Base-by-base conservation (phyloP, 2,888 invertebrate species). In the Hetaerina titia region DNA sequence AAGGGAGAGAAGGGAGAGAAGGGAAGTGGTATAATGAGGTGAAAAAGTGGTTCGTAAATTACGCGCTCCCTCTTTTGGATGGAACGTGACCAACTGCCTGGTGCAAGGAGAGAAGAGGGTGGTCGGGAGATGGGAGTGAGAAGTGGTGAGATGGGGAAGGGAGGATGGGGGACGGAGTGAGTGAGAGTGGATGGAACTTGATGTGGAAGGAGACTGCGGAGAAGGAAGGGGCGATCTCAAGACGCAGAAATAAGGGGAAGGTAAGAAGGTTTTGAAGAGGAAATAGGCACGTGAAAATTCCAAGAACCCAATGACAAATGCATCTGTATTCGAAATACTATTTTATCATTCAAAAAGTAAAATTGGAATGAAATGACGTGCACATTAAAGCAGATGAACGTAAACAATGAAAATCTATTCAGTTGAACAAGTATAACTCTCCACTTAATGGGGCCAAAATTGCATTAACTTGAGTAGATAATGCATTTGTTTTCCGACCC, bases 51-150 rank as follows among this genome's bases (percentile, higher is more conserved):
- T 81, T 31, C 81, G 31, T 31, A 81, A 81, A 81, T 81, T 81
- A 31, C 81, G 81, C 81, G 81, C 81, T 81, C 81, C 19, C 31
- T 31, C 81, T 15, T 81, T 31, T 22, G 81, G 31, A 31, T 81
- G 81, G 81, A 31, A 81, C 81, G 81, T 81, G 81, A 81, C 81
- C 81, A 81, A 81, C 81, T 81, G 81, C 13, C 81, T 31, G n/a
- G 81, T 31, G 81, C 81, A 22, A 25, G 60, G 81, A 9, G 17
- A 60, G 60, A 17, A 60, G 60, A 60, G 4, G 45, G 45, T 4
- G 1, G 45, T 45, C 45, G 45, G 45, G 31, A 13, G 81, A 81
- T 7, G n/a, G n/a, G 22, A 22, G 25, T 11, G 81, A 81, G 81
- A 2, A 31, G 81, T 31, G 69, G 69, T 6, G 22, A 0, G 22